These are phyloP conservation scores for Trachymyrmex cornetzi DNA, from an alignment of 1,140 invertebrate genomes.

Conservation along the genomic window DNA sequence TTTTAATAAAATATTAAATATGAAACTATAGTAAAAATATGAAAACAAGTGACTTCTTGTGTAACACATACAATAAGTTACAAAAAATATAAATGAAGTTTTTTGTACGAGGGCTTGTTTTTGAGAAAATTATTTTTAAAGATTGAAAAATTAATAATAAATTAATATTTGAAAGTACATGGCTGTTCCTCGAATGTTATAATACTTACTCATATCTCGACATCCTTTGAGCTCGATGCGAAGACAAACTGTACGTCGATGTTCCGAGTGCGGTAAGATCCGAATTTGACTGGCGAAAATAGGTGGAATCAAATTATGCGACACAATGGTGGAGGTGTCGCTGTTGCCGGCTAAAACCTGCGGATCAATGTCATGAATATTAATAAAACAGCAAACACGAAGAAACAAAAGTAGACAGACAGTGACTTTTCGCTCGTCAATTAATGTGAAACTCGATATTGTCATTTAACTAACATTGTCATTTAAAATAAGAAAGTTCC, in stretches of 20 bases:
- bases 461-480: conserved; percentile 18
- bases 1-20: neutral
- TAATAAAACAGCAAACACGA: conserved; percentile 16
- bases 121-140: neutral
- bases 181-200: conserved; percentile 14
- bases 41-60: neutral
- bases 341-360: conserved; percentile 90
- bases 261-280: conserved; percentile 90
- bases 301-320: conserved; percentile 88
- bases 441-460: neutral
- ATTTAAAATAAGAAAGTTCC: neutral
- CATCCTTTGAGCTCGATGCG: conserved; percentile 91
- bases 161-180: neutral
- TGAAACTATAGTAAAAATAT: too few species aligned
- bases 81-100: neutral
- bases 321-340: conserved; percentile 90
- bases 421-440: neutral
- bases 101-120: neutral
- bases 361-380: neutral
- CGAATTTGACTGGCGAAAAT: conserved; percentile 90
- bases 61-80: neutral
- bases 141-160: neutral
- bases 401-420: conserved; percentile 17
- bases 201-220: conserved; percentile 87
- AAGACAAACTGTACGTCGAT: conserved; percentile 90